phyloP scores from a whole-genome alignment of 1,140 invertebrate species.

The Wiebesia pumilae region DNA sequence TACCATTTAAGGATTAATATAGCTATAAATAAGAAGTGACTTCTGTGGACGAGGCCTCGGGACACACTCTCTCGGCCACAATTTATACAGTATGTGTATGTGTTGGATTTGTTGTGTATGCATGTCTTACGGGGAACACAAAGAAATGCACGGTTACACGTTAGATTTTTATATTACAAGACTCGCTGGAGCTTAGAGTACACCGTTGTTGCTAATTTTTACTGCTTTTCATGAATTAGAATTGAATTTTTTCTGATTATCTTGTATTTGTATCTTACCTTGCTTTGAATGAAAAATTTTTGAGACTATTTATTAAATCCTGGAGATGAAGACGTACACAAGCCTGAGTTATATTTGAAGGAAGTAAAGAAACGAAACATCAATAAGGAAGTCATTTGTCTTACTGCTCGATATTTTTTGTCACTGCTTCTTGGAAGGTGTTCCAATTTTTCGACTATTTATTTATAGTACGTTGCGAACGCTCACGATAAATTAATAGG shows the following conservation, averaged over 20 bases:
- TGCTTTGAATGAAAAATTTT: neutral
- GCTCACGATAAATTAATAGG: too few species aligned
- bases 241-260: neutral
- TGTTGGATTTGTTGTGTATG: neutral
- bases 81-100: neutral
- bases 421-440: neutral
- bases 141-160: neutral
- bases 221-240: too few species aligned
- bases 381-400: neutral
- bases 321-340: neutral
- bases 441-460: neutral
- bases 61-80: neutral
- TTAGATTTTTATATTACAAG: neutral
- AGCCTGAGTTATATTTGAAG: neutral
- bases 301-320: neutral
- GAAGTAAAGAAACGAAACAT: neutral
- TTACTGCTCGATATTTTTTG: neutral
- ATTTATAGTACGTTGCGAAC: too few species aligned
- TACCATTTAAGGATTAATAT: conserved; percentile 77
- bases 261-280: neutral
- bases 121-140: neutral
- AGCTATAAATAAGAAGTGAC: conserved; percentile 74
- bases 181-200: too few species aligned
- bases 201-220: too few species aligned
- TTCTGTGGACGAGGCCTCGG: conserved; percentile 53